Evolutionary conservation across 2,113 vertebrate species (phyloP).

Genomic region (Actenoides hombroni): DNA sequence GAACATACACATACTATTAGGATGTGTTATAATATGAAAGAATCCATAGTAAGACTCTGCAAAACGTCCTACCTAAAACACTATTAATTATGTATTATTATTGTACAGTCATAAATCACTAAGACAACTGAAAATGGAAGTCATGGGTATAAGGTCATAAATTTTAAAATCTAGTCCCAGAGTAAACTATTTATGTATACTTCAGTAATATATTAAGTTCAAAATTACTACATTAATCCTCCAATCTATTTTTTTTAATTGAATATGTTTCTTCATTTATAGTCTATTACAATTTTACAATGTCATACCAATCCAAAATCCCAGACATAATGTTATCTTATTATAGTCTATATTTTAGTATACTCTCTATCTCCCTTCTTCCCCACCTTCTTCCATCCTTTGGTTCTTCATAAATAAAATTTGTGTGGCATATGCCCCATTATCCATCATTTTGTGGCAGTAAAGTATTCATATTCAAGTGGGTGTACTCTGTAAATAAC

Average conservation of each 20-base stretch:
- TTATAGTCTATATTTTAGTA: background rate
- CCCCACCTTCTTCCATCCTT: background rate
- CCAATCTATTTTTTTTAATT: background rate
- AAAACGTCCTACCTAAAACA: background rate
- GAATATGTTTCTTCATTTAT: background rate
- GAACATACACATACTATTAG: background rate
- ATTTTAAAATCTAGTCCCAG: background rate
- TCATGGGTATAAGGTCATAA: background rate
- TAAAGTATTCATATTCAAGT: background rate
- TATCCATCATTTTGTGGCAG: background rate
- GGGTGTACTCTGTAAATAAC: background rate
- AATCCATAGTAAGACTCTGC: background rate
- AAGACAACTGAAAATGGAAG: background rate
- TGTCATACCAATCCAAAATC: background rate
- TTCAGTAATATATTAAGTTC: background rate
- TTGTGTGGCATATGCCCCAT: background rate
- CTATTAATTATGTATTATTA: background rate
- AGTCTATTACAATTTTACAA: background rate
- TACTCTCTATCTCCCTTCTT: background rate
- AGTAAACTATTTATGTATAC: background rate
- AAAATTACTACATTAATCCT: constrained; percentile 8
- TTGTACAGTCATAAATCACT: background rate
- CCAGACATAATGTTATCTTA: background rate
- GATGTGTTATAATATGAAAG: background rate
- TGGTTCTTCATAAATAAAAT: background rate